Percentiles rank a stretch among this genome's conserved stretches.
These are phyloP conservation scores for Cotesia typhae DNA, from an alignment of 1,140 invertebrate genomes.

Conservation along the genomic window DNA sequence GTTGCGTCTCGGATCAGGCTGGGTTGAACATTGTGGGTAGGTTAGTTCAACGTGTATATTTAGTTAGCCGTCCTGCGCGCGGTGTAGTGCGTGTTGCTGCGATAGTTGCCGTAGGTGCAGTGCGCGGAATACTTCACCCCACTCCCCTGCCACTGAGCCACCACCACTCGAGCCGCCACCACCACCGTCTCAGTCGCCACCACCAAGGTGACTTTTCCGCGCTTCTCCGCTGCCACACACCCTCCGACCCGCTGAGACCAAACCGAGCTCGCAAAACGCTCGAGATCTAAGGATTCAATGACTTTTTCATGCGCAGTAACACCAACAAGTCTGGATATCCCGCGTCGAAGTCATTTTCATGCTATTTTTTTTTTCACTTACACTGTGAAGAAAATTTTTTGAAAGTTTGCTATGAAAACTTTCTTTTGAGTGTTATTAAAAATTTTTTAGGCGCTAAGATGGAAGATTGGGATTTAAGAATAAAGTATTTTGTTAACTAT, in stretches of 20 bases:
- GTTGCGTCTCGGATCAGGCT: constrained; percentile 16
- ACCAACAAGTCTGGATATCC: constrained; percentile 22
- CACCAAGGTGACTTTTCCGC: constrained; percentile 14
- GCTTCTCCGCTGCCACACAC: not conserved
- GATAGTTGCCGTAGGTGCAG: constrained; percentile 52
- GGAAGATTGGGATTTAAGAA: too few relatives aligned
- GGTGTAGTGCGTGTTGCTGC: constrained; percentile 44
- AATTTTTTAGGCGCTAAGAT: too few relatives aligned
- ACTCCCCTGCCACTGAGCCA: not conserved
- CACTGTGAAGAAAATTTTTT: not conserved
- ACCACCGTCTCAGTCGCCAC: not conserved
- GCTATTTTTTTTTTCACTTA: constrained; percentile 1
- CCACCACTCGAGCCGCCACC: not conserved
- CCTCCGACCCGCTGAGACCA: not conserved
- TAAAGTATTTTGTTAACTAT: too few relatives aligned
- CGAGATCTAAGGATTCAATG: not conserved
- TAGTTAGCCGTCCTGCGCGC: constrained; percentile 36
- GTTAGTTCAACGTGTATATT: constrained; percentile 25
- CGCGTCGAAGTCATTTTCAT: constrained; percentile 31
- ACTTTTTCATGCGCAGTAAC: constrained; percentile 36
- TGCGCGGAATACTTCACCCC: constrained; percentile 40
- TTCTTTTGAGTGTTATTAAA: too few relatives aligned
- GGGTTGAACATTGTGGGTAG: constrained; percentile 33
- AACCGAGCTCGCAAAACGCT: not conserved
- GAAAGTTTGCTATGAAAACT: too few relatives aligned